Percentiles rank a stretch among this genome's conserved stretches.
phyloP scores from a whole-genome alignment of 1,140 invertebrate genomes.

The Drosophila tsacasi region DNA sequence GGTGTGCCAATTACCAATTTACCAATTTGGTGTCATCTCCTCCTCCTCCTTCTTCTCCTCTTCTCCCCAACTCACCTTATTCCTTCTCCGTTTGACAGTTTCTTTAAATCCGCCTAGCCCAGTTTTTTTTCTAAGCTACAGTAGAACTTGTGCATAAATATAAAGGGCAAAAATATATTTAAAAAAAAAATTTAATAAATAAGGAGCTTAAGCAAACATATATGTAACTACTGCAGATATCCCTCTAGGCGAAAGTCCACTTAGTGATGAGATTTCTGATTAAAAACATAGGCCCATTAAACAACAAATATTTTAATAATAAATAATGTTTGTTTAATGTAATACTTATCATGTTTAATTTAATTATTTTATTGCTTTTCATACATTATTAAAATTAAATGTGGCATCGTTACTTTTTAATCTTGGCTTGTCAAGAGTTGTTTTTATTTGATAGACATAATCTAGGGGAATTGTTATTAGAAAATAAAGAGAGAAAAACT shows the following conservation, averaged over 20 bases:
- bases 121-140: constrained; percentile 19
- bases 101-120: constrained; percentile 57
- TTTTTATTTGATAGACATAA: background rate
- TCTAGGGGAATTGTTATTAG: background rate
- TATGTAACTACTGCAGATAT: background rate
- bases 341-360: too few species aligned
- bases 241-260: too few species aligned
- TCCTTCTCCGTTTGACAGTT: constrained; percentile 40
- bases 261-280: too few species aligned
- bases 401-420: too few species aligned
- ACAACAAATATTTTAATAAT: too few species aligned
- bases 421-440: background rate
- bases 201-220: background rate
- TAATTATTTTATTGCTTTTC: too few species aligned
- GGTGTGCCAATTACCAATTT: constrained; percentile 66
- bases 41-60: constrained; percentile 21
- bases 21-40: constrained; percentile 64
- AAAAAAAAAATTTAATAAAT: too few species aligned
- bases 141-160: constrained; percentile 1
- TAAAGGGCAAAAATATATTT: background rate
- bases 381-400: too few species aligned
- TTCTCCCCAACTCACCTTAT: constrained; percentile 7
- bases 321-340: too few species aligned
- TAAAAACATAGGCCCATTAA: too few species aligned
- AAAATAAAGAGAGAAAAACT: background rate